Percentiles rank a stretch among this genome's conserved stretches.
Conservation (phyloP, 2,113 vertebrate genomes). For the Leucosticte australis region DNA sequence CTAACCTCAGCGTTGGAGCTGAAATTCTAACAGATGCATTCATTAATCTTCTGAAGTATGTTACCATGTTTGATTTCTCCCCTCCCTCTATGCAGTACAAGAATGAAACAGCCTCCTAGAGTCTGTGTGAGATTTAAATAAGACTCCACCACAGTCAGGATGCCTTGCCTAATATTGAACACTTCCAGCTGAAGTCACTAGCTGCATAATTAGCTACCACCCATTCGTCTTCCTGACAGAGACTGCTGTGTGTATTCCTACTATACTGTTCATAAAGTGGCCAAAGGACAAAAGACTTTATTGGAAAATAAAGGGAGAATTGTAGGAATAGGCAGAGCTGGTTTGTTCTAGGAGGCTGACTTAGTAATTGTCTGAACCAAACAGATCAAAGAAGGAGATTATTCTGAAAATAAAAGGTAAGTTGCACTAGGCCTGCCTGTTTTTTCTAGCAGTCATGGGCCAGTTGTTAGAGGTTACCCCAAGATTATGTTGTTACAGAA, state of each 20-base stretch:
- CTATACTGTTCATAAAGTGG: not conserved
- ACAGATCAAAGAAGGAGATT: not conserved
- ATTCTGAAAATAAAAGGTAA: not conserved
- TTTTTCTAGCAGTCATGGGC: not conserved
- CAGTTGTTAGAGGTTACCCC: not conserved
- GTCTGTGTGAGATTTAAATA: conserved; percentile 1
- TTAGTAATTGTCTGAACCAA: not conserved
- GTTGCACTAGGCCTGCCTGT: not conserved
- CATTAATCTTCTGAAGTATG: not conserved
- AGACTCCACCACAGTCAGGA: not conserved
- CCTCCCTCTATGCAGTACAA: not conserved
- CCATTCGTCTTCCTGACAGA: not conserved
- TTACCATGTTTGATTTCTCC: not conserved
- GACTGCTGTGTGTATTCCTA: not conserved
- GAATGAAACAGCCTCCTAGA: not conserved
- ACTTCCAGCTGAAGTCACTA: not conserved
- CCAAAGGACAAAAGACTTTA: not conserved
- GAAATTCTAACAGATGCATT: not conserved
- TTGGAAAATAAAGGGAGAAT: not conserved
- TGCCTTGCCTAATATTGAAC: not conserved
- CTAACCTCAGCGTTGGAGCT: not conserved
- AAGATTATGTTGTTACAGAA: not conserved
- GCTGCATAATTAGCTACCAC: not conserved
- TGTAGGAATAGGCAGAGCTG: accelerated
- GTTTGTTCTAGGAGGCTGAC: not conserved